Conservation (phyloP, 2,797 vertebrate species). For the Bovichtus variegatus region DNA sequence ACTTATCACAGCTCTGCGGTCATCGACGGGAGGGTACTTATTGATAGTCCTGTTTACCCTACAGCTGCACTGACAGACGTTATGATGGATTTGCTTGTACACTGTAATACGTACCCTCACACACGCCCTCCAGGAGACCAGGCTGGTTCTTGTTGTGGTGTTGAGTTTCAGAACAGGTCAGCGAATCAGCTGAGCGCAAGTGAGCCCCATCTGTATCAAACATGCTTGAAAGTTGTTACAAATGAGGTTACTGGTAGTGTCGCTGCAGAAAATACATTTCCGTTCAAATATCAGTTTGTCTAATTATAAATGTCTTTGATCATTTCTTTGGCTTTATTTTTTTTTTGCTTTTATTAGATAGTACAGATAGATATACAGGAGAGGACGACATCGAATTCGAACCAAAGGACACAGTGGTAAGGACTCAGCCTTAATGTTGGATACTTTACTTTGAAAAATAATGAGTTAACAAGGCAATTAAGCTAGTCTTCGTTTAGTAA, state of each 20-base stretch:
- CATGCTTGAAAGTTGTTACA: background rate
- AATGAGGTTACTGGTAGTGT: background rate
- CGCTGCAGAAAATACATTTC: background rate
- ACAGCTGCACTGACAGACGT: constrained; percentile 47
- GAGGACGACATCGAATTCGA: no score
- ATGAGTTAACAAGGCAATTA: no score
- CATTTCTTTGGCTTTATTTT: no score
- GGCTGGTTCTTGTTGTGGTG: background rate
- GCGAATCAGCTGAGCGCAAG: background rate
- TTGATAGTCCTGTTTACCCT: constrained; percentile 54
- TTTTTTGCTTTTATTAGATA: no score
- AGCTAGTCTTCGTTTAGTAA: no score
- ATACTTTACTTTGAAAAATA: no score
- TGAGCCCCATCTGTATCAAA: background rate
- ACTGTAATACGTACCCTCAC: background rate
- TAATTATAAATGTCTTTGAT: no score
- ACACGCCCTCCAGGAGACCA: background rate
- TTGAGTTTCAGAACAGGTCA: background rate
- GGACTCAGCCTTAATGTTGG: no score
- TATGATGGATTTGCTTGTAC: constrained; percentile 30
- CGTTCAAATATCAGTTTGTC: no score
- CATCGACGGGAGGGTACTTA: constrained; percentile 16
- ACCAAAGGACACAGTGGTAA: no score
- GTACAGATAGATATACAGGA: no score
- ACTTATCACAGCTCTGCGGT: constrained; percentile 41